Conservation (phyloP, 92 coral and sea anemone genomes). For the Bergia puertoricense region DNA sequence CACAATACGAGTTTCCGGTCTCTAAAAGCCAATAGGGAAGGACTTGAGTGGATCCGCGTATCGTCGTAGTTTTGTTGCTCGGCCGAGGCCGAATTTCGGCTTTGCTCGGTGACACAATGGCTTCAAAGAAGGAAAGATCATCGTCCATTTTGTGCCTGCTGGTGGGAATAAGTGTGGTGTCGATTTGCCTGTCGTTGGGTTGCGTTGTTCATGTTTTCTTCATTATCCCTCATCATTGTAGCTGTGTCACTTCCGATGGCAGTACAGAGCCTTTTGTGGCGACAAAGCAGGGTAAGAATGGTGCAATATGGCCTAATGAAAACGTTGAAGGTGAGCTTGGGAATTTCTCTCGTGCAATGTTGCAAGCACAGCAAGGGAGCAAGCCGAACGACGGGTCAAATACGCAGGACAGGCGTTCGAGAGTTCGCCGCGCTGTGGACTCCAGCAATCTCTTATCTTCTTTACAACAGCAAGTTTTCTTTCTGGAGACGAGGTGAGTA, state of each 20-base stretch:
- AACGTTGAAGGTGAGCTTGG: not conserved
- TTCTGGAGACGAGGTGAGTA: constrained; percentile 27
- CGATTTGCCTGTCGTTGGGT: constrained; percentile 16
- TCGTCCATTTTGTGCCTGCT: constrained; percentile 29
- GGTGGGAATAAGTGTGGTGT: constrained; percentile 28
- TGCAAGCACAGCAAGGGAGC: not conserved
- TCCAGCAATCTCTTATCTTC: not conserved
- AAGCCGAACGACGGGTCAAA: not conserved
- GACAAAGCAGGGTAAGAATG: constrained; percentile 5
- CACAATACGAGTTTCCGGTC: not conserved
- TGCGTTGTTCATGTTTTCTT: constrained; percentile 39
- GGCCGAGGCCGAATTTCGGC: constrained; percentile 44
- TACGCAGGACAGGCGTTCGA: not conserved
- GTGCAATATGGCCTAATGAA: not conserved
- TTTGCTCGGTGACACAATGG: constrained; percentile 32
- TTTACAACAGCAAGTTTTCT: constrained; percentile 39
- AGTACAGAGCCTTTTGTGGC: constrained; percentile 36
- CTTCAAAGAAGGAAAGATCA: constrained; percentile 41
- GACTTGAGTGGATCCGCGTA: not conserved
- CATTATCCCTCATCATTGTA: constrained; percentile 34
- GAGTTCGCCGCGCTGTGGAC: not conserved
- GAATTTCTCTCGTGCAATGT: not conserved
- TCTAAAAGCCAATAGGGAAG: constrained; percentile 23
- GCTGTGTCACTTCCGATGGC: constrained; percentile 27
- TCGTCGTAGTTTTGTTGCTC: constrained; percentile 15